Conservation (phyloP, 2,113 vertebrate species). For the Pteropus alecto region DNA sequence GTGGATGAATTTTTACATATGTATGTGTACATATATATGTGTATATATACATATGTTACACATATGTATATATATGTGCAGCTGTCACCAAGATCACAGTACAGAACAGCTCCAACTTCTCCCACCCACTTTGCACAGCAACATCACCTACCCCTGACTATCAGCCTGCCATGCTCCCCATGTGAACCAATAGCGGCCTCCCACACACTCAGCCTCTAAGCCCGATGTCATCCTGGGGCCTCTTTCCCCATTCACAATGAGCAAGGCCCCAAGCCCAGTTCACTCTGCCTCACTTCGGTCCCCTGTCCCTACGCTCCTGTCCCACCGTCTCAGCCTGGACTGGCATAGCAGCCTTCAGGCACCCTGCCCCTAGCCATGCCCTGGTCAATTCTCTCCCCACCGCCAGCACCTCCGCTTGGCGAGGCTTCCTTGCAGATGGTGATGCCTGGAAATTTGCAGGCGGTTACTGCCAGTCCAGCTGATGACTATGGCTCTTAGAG, state of each 20-base stretch:
- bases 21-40: not conserved
- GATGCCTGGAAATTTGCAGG: not conserved
- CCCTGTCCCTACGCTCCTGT: too few relatives aligned
- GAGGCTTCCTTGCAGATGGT: not conserved
- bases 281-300: not conserved
- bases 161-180: not conserved
- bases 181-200: not conserved
- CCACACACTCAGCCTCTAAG: not conserved
- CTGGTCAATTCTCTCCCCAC: accelerated
- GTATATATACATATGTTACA: not conserved
- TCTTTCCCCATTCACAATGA: not conserved
- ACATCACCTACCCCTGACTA: not conserved
- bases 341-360: not conserved
- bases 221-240: not conserved
- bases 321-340: too few relatives aligned
- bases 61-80: not conserved
- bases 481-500: not conserved
- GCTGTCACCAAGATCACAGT: not conserved
- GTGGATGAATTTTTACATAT: not conserved
- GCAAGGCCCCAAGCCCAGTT: not conserved
- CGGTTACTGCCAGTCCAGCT: not conserved
- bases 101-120: not conserved
- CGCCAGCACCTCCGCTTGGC: accelerated
- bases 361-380: not conserved
- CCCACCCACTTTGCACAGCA: not conserved